These are phyloP conservation scores for Drosophila sechellia DNA, from an alignment of 1,140 invertebrate species.

Conservation along the genomic window DNA sequence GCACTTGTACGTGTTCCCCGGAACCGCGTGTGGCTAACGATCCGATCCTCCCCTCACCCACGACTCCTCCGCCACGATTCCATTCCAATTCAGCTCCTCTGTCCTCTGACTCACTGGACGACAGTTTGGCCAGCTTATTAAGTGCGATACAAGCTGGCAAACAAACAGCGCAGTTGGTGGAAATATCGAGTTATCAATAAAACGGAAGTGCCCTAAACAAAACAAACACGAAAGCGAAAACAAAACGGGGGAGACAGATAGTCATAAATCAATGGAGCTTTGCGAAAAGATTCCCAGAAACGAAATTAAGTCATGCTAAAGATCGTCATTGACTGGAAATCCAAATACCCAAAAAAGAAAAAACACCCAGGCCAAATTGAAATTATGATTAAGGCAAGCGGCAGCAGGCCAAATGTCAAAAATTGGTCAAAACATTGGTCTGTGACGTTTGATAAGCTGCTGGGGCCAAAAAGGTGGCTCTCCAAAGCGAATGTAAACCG, in stretches of 20 bases:
- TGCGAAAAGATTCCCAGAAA: slow-evolving; percentile 34
- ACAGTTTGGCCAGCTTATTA: slow-evolving; percentile 17
- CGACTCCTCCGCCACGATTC: not conserved
- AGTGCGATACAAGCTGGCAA: slow-evolving; percentile 19
- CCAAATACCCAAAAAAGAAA: not conserved
- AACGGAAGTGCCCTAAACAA: slow-evolving; percentile 36
- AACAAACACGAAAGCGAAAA: slow-evolving; percentile 19
- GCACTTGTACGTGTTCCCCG: slow-evolving; percentile 52
- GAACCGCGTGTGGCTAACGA: slow-evolving; percentile 35
- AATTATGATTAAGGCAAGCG: slow-evolving; percentile 46
- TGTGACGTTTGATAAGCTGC: slow-evolving; percentile 54
- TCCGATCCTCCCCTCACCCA: not conserved
- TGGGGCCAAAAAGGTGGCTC: slow-evolving; percentile 13
- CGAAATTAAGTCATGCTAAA: slow-evolving; percentile 13
- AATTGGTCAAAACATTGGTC: slow-evolving; percentile 33
- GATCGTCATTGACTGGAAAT: slow-evolving; percentile 21
- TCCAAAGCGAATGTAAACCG: slow-evolving; percentile 50
- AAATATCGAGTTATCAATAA: slow-evolving; percentile 36
- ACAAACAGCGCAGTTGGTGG: slow-evolving; percentile 8
- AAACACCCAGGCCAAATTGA: slow-evolving; percentile 21
- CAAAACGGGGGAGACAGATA: slow-evolving; percentile 3
- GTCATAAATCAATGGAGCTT: slow-evolving; percentile 38
- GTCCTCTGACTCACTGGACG: slow-evolving; percentile 31
- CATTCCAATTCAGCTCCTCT: slow-evolving; percentile 4
- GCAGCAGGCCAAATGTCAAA: slow-evolving; percentile 28